These are phyloP conservation scores for Cathartes aura DNA, from an alignment of 2,113 vertebrate species.

Conservation along the genomic window DNA sequence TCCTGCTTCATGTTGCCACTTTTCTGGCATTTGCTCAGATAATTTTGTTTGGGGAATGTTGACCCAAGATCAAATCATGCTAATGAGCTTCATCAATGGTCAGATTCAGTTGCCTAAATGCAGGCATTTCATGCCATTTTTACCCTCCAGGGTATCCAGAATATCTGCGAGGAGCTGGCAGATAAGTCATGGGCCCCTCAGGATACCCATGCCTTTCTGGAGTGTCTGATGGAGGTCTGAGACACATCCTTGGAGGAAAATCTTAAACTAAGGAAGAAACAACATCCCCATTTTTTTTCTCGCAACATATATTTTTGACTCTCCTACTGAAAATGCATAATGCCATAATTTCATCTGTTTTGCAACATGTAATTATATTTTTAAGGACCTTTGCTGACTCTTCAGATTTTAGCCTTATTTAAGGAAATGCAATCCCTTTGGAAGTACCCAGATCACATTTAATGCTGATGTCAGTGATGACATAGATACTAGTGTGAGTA, in stretches of 20 bases:
- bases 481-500: background rate
- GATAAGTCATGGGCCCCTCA: background rate
- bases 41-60: constrained; percentile 8
- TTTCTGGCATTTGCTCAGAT: background rate
- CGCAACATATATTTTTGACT: background rate
- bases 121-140: background rate
- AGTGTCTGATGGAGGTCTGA: background rate
- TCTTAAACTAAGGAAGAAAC: background rate
- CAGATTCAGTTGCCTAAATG: background rate
- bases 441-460: background rate
- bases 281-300: background rate
- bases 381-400: background rate
- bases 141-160: background rate
- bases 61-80: background rate
- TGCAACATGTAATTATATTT: background rate
- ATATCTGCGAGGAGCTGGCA: background rate
- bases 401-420: background rate
- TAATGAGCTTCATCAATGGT: background rate
- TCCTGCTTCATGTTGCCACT: background rate
- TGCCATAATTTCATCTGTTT: background rate
- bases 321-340: background rate
- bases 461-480: background rate
- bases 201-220: constrained; percentile 36
- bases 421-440: background rate
- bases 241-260: background rate